A percentile compares a stretch with the other conserved stretches of the same genome.
Conservation (phyloP, 2,797 vertebrate species). For the Columba guinea region DNA sequence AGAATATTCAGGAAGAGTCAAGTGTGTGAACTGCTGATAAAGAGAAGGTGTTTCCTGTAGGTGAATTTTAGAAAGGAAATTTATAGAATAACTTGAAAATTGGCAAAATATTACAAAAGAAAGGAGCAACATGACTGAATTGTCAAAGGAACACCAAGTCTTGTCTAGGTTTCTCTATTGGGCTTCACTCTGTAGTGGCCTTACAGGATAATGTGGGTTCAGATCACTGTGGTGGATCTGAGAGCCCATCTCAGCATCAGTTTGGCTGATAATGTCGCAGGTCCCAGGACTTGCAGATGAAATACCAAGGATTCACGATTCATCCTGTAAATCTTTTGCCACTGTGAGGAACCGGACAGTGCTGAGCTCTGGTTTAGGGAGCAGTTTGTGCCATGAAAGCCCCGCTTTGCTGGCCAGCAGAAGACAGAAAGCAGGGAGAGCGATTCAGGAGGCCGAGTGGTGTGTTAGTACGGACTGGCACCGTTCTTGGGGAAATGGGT, state of each 20-base stretch:
- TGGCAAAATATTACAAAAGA: background rate
- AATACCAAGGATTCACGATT: background rate
- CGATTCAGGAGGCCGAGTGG: background rate
- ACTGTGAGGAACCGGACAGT: background rate
- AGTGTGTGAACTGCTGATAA: background rate
- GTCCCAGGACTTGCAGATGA: background rate
- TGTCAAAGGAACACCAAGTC: background rate
- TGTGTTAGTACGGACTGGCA: background rate
- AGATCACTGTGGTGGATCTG: background rate
- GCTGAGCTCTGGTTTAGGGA: background rate
- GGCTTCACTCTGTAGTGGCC: background rate
- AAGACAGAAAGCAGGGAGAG: background rate
- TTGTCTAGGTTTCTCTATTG: background rate
- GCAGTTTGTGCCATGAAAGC: background rate
- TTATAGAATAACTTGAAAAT: background rate
- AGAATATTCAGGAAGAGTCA: background rate
- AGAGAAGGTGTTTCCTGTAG: background rate
- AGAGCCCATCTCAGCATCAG: background rate
- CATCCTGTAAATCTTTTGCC: fast-evolving
- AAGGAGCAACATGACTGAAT: background rate
- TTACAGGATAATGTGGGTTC: fast-evolving
- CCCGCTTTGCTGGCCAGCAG: background rate
- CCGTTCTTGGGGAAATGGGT: background rate
- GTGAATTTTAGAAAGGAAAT: background rate
- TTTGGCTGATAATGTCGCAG: background rate